Base-by-base conservation (phyloP, 2,888 invertebrate species). In the Limnephilus marmoratus region DNA sequence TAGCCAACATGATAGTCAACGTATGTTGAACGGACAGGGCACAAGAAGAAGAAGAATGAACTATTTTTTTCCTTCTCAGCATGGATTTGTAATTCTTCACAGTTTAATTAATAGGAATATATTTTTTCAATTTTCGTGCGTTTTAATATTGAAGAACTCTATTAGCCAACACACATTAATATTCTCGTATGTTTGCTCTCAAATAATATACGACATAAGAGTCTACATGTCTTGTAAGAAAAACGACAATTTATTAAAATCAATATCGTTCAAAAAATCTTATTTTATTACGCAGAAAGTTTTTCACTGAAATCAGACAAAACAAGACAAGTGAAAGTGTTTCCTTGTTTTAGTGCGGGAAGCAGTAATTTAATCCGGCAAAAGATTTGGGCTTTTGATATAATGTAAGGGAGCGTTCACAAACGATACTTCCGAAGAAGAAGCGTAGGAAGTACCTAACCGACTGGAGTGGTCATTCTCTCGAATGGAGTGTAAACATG, bases 401-500 rank as follows among this genome's bases (percentile, higher is more conserved):
- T 24, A 24, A 68, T 68, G 68, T 68, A 68, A 68, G 68, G 24
- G 24, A 68, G 68, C 68, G 68, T 68, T 68, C 68, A 68, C 68
- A 68, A 68, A 68, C 68, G 68, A 68, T 68, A 68, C 68, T 68
- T 68, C 68, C 68, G 68, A 68, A 68, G 9, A 68, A 68, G n/a
- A 68, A 68, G 68, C n/a, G 24, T 68, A 68, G 68, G 68, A 68
- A 68, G 24, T 68, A 68, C 34, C 41, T 49, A 49, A 86, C 68
- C 45, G 29, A 34, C 87, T 87, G 24, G 80, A 91, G 91, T 88
- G 53, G 91, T 83, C 91, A 87, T 53, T 88, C 89, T 83, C 53
- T 83, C 82, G 91, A 80, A 88, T 91, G 49, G 81, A 86, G 90
- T 68, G 82, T 91, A 93, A 90, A 92, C 90, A 92, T 89, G 41